These are phyloP conservation scores for Lepeophtheirus salmonis DNA, from an alignment of 1,140 invertebrate species.

Conservation along the genomic window DNA sequence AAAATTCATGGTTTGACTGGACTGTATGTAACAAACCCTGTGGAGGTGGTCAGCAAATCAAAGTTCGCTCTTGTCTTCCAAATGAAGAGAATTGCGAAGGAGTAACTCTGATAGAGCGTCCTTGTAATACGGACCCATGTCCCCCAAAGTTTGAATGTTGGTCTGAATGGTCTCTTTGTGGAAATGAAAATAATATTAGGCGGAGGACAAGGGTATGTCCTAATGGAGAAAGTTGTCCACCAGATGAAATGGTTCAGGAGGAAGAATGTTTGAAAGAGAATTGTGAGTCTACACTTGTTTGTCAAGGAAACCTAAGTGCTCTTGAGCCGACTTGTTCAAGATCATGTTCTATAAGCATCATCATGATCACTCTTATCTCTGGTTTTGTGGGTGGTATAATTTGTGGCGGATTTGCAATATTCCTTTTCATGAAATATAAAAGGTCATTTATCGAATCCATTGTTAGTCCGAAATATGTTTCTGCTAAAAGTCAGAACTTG, in stretches of 20 bases:
- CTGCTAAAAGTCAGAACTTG: slow-evolving; percentile 16
- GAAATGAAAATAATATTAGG: background rate
- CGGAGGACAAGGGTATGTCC: background rate
- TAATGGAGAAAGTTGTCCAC: background rate
- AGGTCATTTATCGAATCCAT: background rate
- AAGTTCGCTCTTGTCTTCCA: slow-evolving; percentile 1
- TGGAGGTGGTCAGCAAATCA: slow-evolving; percentile 10
- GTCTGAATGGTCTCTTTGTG: slow-evolving; percentile 8
- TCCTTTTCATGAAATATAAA: background rate
- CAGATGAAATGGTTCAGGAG: background rate
- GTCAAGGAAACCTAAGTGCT: too few relatives aligned
- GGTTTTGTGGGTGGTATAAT: background rate
- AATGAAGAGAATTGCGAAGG: slow-evolving; percentile 6
- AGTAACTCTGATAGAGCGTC: background rate
- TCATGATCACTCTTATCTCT: background rate
- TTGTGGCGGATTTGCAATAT: background rate
- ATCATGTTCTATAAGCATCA: background rate
- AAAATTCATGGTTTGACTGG: slow-evolving; percentile 7
- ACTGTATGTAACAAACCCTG: slow-evolving; percentile 4
- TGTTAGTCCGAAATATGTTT: slow-evolving; percentile 10
- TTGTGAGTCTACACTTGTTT: too few relatives aligned
- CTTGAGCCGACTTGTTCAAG: background rate
- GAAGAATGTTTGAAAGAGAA: too few relatives aligned
- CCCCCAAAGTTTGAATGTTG: slow-evolving; percentile 5
- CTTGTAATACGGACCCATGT: slow-evolving; percentile 14